Base-by-base conservation (phyloP, 2,113 vertebrate genomes). In the Halichoeres trimaculatus region DNA sequence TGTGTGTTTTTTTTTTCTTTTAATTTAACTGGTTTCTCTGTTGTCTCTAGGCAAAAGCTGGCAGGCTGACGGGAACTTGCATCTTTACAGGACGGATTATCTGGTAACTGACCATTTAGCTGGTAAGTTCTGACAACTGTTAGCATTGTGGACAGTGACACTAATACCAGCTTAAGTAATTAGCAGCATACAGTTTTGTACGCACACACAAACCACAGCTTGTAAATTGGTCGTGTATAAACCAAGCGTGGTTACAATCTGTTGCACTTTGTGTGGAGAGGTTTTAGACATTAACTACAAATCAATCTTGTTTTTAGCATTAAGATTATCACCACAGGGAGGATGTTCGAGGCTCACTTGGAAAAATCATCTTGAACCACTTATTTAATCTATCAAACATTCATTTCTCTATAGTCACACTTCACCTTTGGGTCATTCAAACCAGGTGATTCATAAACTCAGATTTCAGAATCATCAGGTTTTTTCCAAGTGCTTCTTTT, bases 31-130 rank as follows among this genome's bases (percentile, higher is more conserved):
- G 1, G 22, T 38, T 30, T 81, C 65, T 69, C 20, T 89, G 59
- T 74, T 16, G 0, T 92, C 89, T 91, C 85, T 57, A 95, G 95
- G 93, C 93, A 95, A 95, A 98, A 98, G 95, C 98, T 99, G 98
- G 98, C 97, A 98, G 97, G 97, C 97, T 99, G 96, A 98, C 95
- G 91, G 88, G 87, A 85, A 94, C 94, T 86, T 94, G 88, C 93
- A 92, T 93, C 94, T 93, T 95, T 95, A 96, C 97, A 94, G 97
- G 98, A 99, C 97, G 98, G 98, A 99, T 97, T 96, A 96, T 95
- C 97, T 96, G 98, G 97, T 97, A 98, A 96, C 95, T 96, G 98
- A 99, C 98, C 98, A 93, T 96, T 98, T 97, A 95, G 97, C 97
- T 98, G 97, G 97, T 99, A 94, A 97, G 97, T 92, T 83, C 52